Base-by-base conservation (phyloP, 2,797 vertebrate species). In the Silurus lanzhouensis region DNA sequence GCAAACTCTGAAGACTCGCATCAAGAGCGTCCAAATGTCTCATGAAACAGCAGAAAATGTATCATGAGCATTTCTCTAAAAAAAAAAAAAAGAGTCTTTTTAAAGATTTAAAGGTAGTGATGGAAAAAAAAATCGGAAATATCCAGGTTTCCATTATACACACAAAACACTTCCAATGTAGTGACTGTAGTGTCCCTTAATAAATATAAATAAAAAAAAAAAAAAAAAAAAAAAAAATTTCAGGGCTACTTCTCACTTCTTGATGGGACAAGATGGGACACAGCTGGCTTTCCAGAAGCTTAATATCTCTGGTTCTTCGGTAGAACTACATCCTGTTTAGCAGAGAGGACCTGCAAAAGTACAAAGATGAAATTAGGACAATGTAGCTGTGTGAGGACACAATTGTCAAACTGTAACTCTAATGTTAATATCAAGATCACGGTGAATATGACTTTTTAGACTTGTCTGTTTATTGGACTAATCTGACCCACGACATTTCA, bases 291-390 rank as follows among this genome's bases (percentile, higher is more conserved):
- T 90, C 87, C 89, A 90, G 80, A 89, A 71, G 1, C 9, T 38
- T 89, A 84, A 77, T 68, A 82, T 89, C 81, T 63, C 25, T 52
- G 6, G 27, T 14, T 79, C 82, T 85, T 71, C 14, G 22, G 6
- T 52, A 77, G 89, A 82, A 81, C 93, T 95, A 97, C 76, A 96
- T 96, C 92, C 97, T 95, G 92, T 95, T 96, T 63, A 98, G 92
- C 90, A 98, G 95, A 22, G 95, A 93, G 55, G 97, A 97, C 92
- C 98, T 99, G 91, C 1, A 91, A 92, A 82, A 88, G 48, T 22
- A 74, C 14, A 71, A 44, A 10, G 6, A 68, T 57, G 8, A 38
- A 61, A 83, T 15, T 8, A 52, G 17, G 6, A 22, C n/a, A 3
- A 72, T 86, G 52, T 57, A 20, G 19, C 12, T 61, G 5, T 22